Conservation (phyloP, 2,113 vertebrate genomes). For the Cynopterus brachyotis region DNA sequence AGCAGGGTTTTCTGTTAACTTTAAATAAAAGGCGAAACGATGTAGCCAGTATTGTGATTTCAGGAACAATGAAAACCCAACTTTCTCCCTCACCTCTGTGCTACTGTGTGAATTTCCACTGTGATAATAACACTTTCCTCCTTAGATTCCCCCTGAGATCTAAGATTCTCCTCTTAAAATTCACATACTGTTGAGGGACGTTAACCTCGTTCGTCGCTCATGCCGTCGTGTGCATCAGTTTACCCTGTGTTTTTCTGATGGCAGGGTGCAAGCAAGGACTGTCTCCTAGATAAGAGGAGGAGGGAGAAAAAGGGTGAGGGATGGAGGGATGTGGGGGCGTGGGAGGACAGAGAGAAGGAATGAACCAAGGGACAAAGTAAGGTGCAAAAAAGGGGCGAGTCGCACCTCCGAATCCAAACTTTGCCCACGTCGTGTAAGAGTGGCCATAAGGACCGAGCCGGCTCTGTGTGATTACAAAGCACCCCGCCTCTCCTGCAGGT, state of each 20-base stretch:
- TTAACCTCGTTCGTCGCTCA: background rate
- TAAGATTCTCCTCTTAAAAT: background rate
- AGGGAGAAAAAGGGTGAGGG: background rate
- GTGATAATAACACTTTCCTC: accelerated
- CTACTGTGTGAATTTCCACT: background rate
- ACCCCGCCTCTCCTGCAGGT: background rate
- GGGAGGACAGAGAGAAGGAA: background rate
- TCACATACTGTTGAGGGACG: background rate
- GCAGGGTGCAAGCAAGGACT: background rate
- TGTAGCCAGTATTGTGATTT: background rate
- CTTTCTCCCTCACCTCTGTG: background rate
- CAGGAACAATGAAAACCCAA: background rate
- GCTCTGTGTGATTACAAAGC: background rate
- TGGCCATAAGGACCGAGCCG: background rate
- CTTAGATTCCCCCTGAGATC: background rate
- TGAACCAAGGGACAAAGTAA: background rate
- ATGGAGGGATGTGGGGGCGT: background rate
- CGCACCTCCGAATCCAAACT: background rate
- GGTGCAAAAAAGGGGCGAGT: too few species aligned
- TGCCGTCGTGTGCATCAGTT: background rate
- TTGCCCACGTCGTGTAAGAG: background rate
- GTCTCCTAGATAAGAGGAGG: background rate
- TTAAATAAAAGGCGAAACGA: background rate
- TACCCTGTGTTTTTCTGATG: background rate
- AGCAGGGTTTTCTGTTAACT: background rate